These are phyloP conservation scores for Mongoloraphidia duomilia DNA, from an alignment of 2,888 invertebrate genomes.

Conservation along the genomic window DNA sequence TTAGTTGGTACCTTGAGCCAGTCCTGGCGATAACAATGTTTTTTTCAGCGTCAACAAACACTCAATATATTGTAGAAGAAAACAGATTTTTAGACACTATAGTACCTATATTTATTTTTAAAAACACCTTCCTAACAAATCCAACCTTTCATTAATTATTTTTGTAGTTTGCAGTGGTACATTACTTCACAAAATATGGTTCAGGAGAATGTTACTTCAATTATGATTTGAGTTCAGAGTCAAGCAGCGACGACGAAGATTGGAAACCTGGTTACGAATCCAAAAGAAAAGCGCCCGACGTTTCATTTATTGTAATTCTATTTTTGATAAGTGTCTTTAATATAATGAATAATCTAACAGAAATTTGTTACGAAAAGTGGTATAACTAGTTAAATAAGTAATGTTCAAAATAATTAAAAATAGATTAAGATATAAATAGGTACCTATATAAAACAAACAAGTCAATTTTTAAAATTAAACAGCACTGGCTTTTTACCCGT, in stretches of 20 bases:
- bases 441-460: not conserved
- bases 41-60: no score
- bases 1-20: no score
- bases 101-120: slow-evolving; percentile 1
- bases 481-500: not conserved
- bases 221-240: slow-evolving; percentile 44
- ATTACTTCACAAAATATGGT: slow-evolving; percentile 73
- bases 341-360: no score
- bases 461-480: not conserved
- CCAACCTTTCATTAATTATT: slow-evolving; percentile 8
- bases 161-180: slow-evolving; percentile 60
- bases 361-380: no score
- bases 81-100: not conserved
- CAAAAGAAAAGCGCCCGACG: slow-evolving; percentile 4
- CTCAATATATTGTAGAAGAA: no score
- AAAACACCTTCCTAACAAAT: not conserved
- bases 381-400: no score
- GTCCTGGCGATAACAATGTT: no score
- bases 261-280: slow-evolving; percentile 13
- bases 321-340: not conserved
- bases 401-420: no score
- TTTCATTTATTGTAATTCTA: not conserved
- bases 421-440: not conserved
- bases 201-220: slow-evolving; percentile 65
- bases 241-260: slow-evolving; percentile 40